Conservation (phyloP, 1,140 invertebrate genomes). For the Acromyrmex charruanus region DNA sequence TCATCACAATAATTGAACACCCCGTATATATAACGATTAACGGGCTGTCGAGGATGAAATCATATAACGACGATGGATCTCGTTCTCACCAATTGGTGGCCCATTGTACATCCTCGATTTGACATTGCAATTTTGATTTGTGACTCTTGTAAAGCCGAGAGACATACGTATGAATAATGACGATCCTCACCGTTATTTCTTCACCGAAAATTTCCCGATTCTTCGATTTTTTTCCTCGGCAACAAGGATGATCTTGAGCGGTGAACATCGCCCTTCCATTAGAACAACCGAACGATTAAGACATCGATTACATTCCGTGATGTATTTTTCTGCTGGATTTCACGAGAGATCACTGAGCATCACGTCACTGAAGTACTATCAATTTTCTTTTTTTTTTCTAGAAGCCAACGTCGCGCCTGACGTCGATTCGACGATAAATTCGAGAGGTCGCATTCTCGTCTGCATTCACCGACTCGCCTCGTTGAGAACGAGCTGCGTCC, state of each 20-base stretch:
- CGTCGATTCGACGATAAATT: slow-evolving; percentile 29
- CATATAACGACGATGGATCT: background rate
- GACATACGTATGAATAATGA: background rate
- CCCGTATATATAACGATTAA: background rate
- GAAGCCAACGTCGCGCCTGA: slow-evolving; percentile 27
- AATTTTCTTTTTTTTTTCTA: background rate
- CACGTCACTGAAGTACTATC: background rate
- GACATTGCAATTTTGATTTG: background rate
- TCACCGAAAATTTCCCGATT: background rate
- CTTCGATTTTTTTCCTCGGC: background rate
- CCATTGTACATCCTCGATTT: background rate
- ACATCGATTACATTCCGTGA: background rate
- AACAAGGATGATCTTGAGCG: background rate
- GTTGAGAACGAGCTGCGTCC: background rate
- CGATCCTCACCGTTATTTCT: too few relatives aligned
- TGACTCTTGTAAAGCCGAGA: background rate
- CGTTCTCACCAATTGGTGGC: slow-evolving; percentile 11
- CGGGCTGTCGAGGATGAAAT: background rate
- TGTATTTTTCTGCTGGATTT: slow-evolving; percentile 16
- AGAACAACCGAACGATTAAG: background rate
- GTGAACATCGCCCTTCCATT: background rate
- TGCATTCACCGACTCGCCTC: background rate
- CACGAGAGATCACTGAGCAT: slow-evolving; percentile 8
- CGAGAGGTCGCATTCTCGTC: slow-evolving; percentile 36
- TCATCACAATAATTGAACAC: background rate